Evolutionary conservation across 2,888 invertebrate species (phyloP), one percentile per base, ranked within the genome.

Genomic region (Palloptera scutellata): DNA sequence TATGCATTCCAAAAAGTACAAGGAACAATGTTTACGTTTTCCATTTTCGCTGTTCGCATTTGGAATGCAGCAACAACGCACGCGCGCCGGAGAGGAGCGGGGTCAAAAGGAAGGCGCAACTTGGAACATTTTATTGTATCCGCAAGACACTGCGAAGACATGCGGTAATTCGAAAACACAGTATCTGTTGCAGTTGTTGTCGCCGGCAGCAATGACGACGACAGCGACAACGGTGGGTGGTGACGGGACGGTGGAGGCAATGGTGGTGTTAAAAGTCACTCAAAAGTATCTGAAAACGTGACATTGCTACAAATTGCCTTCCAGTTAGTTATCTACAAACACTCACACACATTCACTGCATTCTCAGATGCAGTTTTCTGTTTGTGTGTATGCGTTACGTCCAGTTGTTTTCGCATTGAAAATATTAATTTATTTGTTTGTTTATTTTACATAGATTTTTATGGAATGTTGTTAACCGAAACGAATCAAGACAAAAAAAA

Each of bases 371-470:
- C n/a, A n/a, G n/a, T n/a, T n/a, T 13, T 48, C 12, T 48, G 48
- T 48, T 15, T 48, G 48, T 48, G 3, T 48, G 12, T 48, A 1
- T 45, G 1, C 13, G n/a, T 11, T 48, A 15, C 15, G 15, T 48
- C 3, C 48, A 30, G 30, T 30, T 30, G 30, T 48, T 48, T 48
- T 48, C 48, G 48, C 48, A 48, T 48, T 48, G 48, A 15, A 48
- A 48, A 48, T 48, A n/a, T 48, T 48, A 48, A 48, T 48, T 48
- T 48, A 48, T 48, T 48, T 48, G 48, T 48, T 48, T 13, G 48
- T 48, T 13, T 15, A 48, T 48, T 48, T 48, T 13, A 30, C 30
- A 30, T 30, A 6, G 30, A 30, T 30, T 48, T 48, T 48, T 48
- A 15, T 48, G 48, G 48, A 48, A 48, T 48, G 6, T 48, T 48